Base-by-base conservation (phyloP, 2,888 invertebrate genomes). In the Tetrapedia diversipes region DNA sequence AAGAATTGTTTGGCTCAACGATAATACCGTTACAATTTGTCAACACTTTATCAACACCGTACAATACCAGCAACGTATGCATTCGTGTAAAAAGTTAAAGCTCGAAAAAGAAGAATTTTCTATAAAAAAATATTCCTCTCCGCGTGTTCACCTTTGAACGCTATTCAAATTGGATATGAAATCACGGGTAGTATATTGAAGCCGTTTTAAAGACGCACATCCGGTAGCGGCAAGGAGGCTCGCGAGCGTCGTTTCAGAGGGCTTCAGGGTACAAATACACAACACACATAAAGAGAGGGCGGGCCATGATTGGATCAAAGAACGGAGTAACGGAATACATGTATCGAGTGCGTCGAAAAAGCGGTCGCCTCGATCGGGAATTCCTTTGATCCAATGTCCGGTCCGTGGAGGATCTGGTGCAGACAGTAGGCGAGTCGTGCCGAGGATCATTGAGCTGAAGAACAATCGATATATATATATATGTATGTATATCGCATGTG, bases 371-470 rank as follows among this genome's bases (percentile, higher is more conserved):
- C 37, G 34, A 32, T n/a, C 22, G 53, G 24, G 34, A 27, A 47
- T 54, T 54, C 56, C 77, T 85, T 85, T 79, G 82, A 84, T 85
- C 82, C 80, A 77, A 83, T n/a, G 59, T 63, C 59, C 54, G 49
- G 45, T 65, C 78, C 70, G 59, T 53, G 56, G 57, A 80, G 80
- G 77, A 77, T 83, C 79, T 87, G 86, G 87, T 88, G 88, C 88
- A 88, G 86, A 88, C 87, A 88, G 80, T 84, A 88, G 88, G 88
- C 86, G 84, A 85, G 80, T 86, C 61, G 87, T 87, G 87, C 87
- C 84, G 84, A 82, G 84, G 82, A 86, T 82, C 81, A 79, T 86
- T 88, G n/a, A n/a, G 85, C 84, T 86, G 83, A 77, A 87, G 83
- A 79, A 86, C 82, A 80, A 80, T 85, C 78, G 75, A 83, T 80